These are phyloP conservation scores for Dermatemys mawii DNA, from an alignment of 2,113 vertebrate species.

Conservation along the genomic window DNA sequence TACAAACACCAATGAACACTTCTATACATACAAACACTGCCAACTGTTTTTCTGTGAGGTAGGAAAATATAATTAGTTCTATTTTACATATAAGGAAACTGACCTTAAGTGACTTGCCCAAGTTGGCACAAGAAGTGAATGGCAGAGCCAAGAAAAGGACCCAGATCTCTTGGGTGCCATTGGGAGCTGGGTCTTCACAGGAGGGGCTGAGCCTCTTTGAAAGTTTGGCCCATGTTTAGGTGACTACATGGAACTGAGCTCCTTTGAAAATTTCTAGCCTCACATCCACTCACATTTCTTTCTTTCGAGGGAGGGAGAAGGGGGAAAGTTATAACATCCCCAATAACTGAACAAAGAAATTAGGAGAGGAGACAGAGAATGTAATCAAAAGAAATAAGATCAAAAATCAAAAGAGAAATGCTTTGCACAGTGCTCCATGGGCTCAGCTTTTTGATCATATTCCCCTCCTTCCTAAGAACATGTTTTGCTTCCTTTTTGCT, in stretches of 20 bases:
- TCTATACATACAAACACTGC: not conserved
- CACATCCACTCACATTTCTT: not conserved
- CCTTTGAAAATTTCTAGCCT: not conserved
- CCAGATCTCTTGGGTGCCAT: not conserved
- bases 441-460: constrained; percentile 26
- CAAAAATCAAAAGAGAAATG: constrained; percentile 30
- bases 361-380: not conserved
- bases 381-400: constrained; percentile 43
- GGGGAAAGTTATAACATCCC: not conserved
- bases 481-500: constrained; percentile 20
- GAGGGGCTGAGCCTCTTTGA: not conserved
- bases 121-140: rapidly evolving
- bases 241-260: not conserved
- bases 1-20: not conserved
- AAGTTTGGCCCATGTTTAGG: not conserved
- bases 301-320: not conserved
- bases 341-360: not conserved
- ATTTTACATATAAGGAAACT: not conserved
- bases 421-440: not conserved
- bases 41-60: not conserved
- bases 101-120: rapidly evolving
- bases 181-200: not conserved
- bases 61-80: not conserved
- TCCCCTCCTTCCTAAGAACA: not conserved
- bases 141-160: not conserved